A percentile compares a stretch with the other conserved stretches of the same genome.
These are phyloP conservation scores for Acromyrmex charruanus DNA, from an alignment of 1,140 invertebrate species.

Conservation along the genomic window DNA sequence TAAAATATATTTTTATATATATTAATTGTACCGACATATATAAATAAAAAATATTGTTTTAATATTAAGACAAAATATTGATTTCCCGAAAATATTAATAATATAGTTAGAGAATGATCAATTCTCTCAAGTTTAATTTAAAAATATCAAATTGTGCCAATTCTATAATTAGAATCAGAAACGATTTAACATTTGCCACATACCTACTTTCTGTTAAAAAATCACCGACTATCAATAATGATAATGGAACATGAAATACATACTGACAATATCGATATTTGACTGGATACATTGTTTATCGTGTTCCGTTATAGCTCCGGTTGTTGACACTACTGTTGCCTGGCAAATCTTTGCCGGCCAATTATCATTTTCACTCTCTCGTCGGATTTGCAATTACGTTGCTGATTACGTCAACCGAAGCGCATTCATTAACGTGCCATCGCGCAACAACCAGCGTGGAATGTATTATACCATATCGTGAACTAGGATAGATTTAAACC, in stretches of 20 bases:
- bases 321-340: background rate
- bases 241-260: background rate
- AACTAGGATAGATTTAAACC: conserved; percentile 24
- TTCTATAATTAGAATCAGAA: background rate
- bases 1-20: background rate
- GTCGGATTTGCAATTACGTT: conserved; percentile 27
- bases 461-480: conserved; percentile 44
- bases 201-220: background rate
- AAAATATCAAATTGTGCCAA: background rate
- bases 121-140: background rate
- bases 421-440: conserved; percentile 43
- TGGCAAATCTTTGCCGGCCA: conserved; percentile 40
- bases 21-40: background rate
- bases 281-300: conserved; percentile 27
- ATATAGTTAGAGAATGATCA: background rate
- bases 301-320: conserved; percentile 15
- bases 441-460: conserved; percentile 10
- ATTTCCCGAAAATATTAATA: background rate
- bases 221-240: background rate
- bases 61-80: background rate
- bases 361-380: conserved; percentile 59
- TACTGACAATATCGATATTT: conserved; percentile 12
- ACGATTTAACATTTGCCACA: background rate
- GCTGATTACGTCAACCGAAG: conserved; percentile 25
- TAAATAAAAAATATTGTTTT: background rate